Base-by-base conservation (phyloP, 37 sponge, comb jelly and placozoan genomes). In the Oopsacas minuta region DNA sequence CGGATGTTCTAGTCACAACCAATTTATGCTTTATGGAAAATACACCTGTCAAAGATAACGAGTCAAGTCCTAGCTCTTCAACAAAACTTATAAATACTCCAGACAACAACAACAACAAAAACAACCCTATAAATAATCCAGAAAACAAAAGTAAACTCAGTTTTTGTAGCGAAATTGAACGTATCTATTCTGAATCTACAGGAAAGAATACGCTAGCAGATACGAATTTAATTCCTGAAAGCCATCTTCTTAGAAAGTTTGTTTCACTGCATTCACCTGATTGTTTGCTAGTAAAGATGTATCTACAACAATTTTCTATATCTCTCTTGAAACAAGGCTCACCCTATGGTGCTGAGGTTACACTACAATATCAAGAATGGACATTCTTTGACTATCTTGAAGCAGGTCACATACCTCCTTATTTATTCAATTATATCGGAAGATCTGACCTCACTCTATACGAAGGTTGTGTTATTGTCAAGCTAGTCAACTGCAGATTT, bases 1-100 rank as follows among this genome's bases (percentile, higher is more conserved):
- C 49, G 49, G 49, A 42, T 42, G 49, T 15, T 42, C 49, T 42
- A 42, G 49, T 17, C 49, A 42, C 49, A 42, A 42, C 8, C n/a
- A 46, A 25, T 61, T 61, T 61, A 25, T 61, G 28, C 75, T 61
- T 61, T 61, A 61, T 61, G 75, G 75, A 61, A 61, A 61, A 61
- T 25, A 61, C 75, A 61, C 30, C 75, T 61, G 28, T 61, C 75
- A 61, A 61, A 20, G 28, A 12, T 10, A 3, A 61, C 75, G 75
- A 61, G 32, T 61, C 75, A 61, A n/a, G 30, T 61, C 75, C 20
- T 25, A 61, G 30, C 75, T 61, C 7, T n/a, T 10, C 75, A 61
- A 61, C 75, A 61, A 42, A 42, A 42, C 49, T 17, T 17, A 42
- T 15, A 42, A 42, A 42, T 42, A 42, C 8, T 42, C 8, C 49